Evolutionary conservation across 2,888 invertebrate species (phyloP), one percentile per base, ranked within the genome.

Genomic region (Pollenia labialis): DNA sequence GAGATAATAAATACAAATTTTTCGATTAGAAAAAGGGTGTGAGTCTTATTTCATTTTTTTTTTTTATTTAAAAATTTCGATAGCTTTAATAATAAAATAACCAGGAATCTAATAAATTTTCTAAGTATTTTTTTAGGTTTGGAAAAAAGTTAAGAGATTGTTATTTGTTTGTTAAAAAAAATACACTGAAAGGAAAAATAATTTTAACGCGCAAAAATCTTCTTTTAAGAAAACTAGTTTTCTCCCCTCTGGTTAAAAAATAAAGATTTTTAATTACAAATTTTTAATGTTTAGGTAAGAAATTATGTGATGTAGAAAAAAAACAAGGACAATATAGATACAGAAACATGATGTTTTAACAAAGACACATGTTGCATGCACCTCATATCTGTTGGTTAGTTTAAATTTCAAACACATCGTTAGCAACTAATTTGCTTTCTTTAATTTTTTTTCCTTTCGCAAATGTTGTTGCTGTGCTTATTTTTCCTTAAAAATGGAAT

Each of bases 291-390:
- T 80, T 81, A 76, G 80, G 75, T 80, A 79, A 69, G 50, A 85
- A 69, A 68, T 68, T 69, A 83, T 62, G 56, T 52, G 76, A 58
- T 48, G 64, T n/a, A 64, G 68, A 52, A 54, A 8, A 23, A 75
- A 50, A 68, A 75, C 62, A 62, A 62, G 44, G 54, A 48, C 71
- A 81, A 62, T 48, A 32, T 68, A 14, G 32, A 18, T 60, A 9
- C 48, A 40, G 10, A 40, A 16, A 74, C 75, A 75, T 23, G 72
- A 46, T 74, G 48, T 62, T 46, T 52, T 72, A 18, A 58, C 42
- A 74, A 54, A 82, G 82, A 81, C 87, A 87, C 87, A 87, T 87
- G 87, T 84, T 87, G 87, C 84, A 84, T 84, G 77, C 81, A 84
- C 81, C 84, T 74, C 79, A 66, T 46, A 46, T 48, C 50, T 60